These are phyloP conservation scores for Nothura maculosa DNA, from an alignment of 2,797 vertebrate genomes.

Conservation along the genomic window DNA sequence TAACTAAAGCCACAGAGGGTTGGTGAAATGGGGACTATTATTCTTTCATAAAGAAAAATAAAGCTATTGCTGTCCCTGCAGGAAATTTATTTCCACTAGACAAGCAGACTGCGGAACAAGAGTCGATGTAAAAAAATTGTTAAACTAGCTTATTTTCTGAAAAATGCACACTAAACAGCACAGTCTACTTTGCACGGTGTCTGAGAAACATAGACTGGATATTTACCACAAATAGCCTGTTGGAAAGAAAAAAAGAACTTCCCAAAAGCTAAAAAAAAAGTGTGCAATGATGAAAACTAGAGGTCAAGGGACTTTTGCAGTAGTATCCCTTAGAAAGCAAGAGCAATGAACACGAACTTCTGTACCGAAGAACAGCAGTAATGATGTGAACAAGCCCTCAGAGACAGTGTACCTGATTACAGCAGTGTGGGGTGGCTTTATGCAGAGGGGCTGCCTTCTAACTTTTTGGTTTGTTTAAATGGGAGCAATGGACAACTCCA, in stretches of 20 bases:
- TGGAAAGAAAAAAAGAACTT: not conserved
- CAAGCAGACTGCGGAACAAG: slow-evolving; percentile 3
- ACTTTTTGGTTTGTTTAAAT: accelerated
- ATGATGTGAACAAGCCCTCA: not conserved
- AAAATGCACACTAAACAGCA: not conserved
- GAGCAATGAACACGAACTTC: not conserved
- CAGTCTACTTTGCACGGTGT: not conserved
- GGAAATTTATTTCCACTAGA: slow-evolving; percentile 50
- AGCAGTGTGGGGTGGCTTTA: not conserved
- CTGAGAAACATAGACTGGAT: not conserved
- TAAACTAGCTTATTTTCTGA: slow-evolving; percentile 11
- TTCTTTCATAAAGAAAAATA: slow-evolving; percentile 45
- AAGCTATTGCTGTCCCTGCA: slow-evolving; percentile 6
- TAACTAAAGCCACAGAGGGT: slow-evolving; percentile 14
- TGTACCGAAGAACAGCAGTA: not conserved
- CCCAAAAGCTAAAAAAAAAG: slow-evolving; percentile 8
- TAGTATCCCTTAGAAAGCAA: not conserved
- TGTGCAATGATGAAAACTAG: not conserved
- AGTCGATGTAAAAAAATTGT: not conserved
- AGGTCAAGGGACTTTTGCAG: not conserved
- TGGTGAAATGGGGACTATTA: slow-evolving; percentile 27
- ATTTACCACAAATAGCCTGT: not conserved
- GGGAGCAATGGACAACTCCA: not conserved
- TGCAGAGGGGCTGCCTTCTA: not conserved
- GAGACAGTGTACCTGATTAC: not conserved